Base-by-base conservation (phyloP, 2,888 invertebrate genomes). In the Galerucella pusilla region DNA sequence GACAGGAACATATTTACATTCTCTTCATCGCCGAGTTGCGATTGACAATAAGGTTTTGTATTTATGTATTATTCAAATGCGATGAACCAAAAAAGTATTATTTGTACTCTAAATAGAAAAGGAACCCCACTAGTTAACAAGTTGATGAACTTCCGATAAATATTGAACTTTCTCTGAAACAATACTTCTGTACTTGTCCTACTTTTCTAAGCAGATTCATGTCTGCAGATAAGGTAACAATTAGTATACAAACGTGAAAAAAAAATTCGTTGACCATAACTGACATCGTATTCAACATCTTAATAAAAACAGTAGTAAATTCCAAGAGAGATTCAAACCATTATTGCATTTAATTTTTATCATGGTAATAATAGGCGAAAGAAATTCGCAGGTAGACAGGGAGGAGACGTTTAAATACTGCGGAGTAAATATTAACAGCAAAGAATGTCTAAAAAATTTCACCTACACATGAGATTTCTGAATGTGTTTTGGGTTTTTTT, bases 101-200 rank as follows among this genome's bases (percentile, higher is more conserved):
- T 68, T 69, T 28, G 7, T 69, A 61, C 16, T 16, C 49, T 63
- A 66, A 49, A 59, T 11, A 46, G 72, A 67, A 66, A 66, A 66
- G 66, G 72, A 72, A 72, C 14, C 71, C 25, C 45, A 9, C 25
- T 45, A 20, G 16, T 68, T 7, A 69, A 46, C 59, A 57, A 65
- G 65, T n/a, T 71, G 71, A 71, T 71, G 46, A 65, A 72, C 66
- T 72, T 72, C 72, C 59, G 60, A 72, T 71, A 57, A 71, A 57
- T 71, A 57, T 57, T 66, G 72, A 67, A 72, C 72, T 72, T 72
- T 72, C 72, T 72, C 72, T 66, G 45, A 67, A 72, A 72, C 72
- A 72, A 72, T 72, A 72, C 66, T 66, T 72, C 60, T 72, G 72
- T 72, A 72, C 66, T 72, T 72, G 72, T 72, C 54, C 72, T 49